Conservation (phyloP, 2,113 vertebrate genomes). For the Callipepla squamata region DNA sequence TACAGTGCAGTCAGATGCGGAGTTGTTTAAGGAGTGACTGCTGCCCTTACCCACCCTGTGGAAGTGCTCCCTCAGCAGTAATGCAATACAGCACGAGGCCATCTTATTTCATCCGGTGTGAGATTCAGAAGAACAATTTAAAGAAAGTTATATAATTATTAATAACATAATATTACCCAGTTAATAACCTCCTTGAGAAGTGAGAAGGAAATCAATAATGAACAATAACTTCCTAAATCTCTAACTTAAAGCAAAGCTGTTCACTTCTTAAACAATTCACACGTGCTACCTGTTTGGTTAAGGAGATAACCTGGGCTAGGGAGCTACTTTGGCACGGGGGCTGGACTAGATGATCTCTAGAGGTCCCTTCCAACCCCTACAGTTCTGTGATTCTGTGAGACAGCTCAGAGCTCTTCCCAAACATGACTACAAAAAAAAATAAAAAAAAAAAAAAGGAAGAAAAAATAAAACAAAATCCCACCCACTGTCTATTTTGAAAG, state of each 20-base stretch:
- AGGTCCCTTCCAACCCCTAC: too few species aligned
- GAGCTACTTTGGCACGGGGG: too few species aligned
- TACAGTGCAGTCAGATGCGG: not conserved
- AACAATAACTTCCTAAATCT: not conserved
- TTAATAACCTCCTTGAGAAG: not conserved
- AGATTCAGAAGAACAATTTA: not conserved
- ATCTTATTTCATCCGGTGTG: not conserved
- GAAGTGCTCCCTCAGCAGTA: not conserved
- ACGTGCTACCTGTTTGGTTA: not conserved
- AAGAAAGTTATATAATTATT: not conserved
- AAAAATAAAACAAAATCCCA: too few species aligned
- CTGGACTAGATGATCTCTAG: too few species aligned
- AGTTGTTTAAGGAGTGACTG: not conserved
- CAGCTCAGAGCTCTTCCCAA: not conserved
- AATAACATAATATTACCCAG: too few species aligned
- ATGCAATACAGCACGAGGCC: fast-evolving
- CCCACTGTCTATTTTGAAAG: not conserved
- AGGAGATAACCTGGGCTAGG: not conserved
- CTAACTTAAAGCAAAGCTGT: not conserved
- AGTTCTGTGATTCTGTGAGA: not conserved
- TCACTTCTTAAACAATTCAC: not conserved
- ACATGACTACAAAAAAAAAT: not conserved
- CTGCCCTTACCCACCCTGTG: not conserved
- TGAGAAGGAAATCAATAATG: not conserved
- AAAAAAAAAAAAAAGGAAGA: too few species aligned